These are phyloP conservation scores for Epinotia bilunana DNA, from an alignment of 2,888 invertebrate genomes.

Conservation along the genomic window DNA sequence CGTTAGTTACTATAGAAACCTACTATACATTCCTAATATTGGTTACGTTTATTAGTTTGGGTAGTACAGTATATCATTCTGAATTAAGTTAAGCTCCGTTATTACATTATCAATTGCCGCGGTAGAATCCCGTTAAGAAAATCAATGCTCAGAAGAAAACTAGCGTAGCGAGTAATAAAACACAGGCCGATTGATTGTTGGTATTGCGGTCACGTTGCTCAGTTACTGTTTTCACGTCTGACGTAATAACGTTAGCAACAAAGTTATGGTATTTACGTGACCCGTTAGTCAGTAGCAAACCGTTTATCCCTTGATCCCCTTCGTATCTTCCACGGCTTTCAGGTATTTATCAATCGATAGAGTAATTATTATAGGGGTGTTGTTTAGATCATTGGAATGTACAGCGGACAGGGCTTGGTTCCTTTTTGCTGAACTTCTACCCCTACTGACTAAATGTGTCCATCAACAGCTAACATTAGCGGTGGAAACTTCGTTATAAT, in stretches of 20 bases:
- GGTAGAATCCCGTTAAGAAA: conserved; percentile 52
- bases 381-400: not conserved
- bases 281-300: conserved; percentile 66
- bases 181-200: conserved; percentile 80
- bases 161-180: conserved; percentile 70
- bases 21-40: conserved; percentile 3
- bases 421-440: not conserved
- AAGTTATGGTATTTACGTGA: conserved; percentile 81
- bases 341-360: conserved; percentile 46
- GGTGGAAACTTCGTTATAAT: not conserved
- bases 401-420: not conserved
- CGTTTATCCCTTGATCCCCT: conserved; percentile 56
- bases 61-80: conserved; percentile 16
- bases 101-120: conserved; percentile 45
- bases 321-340: conserved; percentile 52
- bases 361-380: conserved; percentile 19
- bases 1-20: not conserved
- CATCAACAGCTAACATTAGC: not conserved
- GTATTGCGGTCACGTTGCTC: conserved; percentile 82
- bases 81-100: conserved; percentile 33
- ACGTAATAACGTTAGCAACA: conserved; percentile 82
- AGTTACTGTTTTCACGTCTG: conserved; percentile 83
- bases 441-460: not conserved
- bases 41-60: conserved; percentile 3
- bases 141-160: conserved; percentile 63